phyloP scores from a whole-genome alignment of 2,113 vertebrate species.

The Spea multiplicata region DNA sequence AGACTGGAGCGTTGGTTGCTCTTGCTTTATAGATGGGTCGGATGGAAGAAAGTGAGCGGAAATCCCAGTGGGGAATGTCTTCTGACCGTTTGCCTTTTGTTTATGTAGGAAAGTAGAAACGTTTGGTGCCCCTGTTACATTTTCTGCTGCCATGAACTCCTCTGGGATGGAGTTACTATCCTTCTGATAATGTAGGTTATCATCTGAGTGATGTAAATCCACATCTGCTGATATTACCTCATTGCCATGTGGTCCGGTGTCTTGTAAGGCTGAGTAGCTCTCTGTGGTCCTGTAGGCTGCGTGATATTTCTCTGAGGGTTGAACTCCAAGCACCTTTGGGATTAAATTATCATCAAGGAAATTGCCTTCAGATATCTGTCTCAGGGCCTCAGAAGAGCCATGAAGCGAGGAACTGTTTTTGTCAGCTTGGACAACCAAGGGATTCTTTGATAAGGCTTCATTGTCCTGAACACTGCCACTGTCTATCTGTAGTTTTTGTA shows the following conservation, averaged over 20 bases:
- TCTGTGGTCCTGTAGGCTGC: constrained; percentile 28
- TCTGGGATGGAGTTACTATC: constrained; percentile 6
- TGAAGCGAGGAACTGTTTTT: neutral
- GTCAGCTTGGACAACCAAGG: neutral
- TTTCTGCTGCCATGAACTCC: neutral
- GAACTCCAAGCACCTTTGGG: neutral
- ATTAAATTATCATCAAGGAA: constrained; percentile 26
- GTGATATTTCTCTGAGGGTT: constrained; percentile 16
- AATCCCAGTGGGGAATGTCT: neutral
- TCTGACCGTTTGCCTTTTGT: neutral
- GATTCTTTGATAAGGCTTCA: neutral
- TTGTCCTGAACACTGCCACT: neutral
- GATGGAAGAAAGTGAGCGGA: neutral
- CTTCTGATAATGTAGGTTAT: constrained; percentile 17
- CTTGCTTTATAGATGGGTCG: neutral
- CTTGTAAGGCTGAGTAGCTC: constrained; percentile 13
- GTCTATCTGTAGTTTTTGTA: constrained; percentile 40
- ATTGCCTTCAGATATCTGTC: constrained; percentile 6
- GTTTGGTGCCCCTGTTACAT: constrained; percentile 4
- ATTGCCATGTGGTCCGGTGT: constrained; percentile 15
- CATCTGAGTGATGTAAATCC: constrained; percentile 19
- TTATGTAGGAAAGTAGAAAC: neutral
- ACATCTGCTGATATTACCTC: constrained; percentile 30
- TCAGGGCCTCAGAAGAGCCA: neutral
- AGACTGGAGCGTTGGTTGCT: neutral